Base-by-base conservation (phyloP, 2,888 invertebrate species). In the Polymixis flavicincta region DNA sequence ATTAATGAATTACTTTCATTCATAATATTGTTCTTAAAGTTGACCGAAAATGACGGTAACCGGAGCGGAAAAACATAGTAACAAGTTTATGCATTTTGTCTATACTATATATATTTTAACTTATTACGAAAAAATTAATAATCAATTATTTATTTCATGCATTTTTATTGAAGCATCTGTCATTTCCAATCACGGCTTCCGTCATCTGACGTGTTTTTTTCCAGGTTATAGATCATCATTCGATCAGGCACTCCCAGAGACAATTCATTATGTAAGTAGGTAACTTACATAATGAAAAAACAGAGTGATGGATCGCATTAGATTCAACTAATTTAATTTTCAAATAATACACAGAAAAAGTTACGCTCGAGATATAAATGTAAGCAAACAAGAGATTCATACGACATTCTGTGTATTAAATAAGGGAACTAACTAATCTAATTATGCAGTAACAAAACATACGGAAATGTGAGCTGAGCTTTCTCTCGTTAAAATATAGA, bases 171-270 rank as follows among this genome's bases (percentile, higher is more conserved):
- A 50, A 19, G n/a, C 22, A 37, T 72, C 3, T 48, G 37, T 67
- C 52, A 48, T 37, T 64, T 63, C 37, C 48, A 48, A 71, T 64
- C 32, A 50, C 25, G 7, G 22, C 9, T 14, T 9, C 11, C n/a
- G 42, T 8, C 32, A 22, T 37, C 17, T 19, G 65, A 55, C 28
- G 3, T 28, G n/a, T 2, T 7, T 60, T 71, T 68, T 61, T 69
- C 57, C 14, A 25, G 59, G 32, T 54, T 68, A 65, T 61, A 66
- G n/a, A 65, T 80, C 50, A 78, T 37, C 65, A 42, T 13, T 42
- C 61, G 79, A 81, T 81, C 83, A 61, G 17, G 83, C 80, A 81
- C 57, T 37, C n/a, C 57, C 25, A n/a, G 28, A 61, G 73, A 73
- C 72, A 78, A 83, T 78, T 37, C 37, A 37, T 22, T 63, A 54